Evolutionary conservation across 2,888 invertebrate genomes (phyloP).

Genomic region (Habrosyne pyritoides): DNA sequence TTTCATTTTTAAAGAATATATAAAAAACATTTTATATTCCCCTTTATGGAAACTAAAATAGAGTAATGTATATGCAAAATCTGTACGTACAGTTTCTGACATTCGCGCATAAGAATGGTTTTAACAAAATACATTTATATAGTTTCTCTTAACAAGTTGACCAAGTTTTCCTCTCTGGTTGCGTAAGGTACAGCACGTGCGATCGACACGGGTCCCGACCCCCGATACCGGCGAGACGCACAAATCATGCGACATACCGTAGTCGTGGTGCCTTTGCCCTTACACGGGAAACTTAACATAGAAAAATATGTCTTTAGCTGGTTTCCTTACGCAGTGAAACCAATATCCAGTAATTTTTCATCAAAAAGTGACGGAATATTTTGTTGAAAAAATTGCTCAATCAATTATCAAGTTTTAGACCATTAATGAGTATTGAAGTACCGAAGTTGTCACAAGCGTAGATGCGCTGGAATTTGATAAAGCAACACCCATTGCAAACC

Average conservation of each 20-base stretch:
- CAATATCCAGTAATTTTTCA: too few relatives aligned
- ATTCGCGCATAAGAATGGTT: not conserved
- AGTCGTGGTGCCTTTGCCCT: conserved; percentile 13
- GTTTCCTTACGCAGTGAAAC: not conserved
- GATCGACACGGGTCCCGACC: conserved; percentile 62
- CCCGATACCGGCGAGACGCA: conserved; percentile 60
- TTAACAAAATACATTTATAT: not conserved
- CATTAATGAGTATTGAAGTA: conserved; percentile 17
- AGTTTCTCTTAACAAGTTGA: not conserved
- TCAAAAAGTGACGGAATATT: too few relatives aligned
- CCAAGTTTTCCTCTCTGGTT: conserved; percentile 23
- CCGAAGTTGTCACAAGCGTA: conserved; percentile 40
- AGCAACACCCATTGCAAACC: conserved; percentile 56
- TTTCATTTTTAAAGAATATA: too few relatives aligned
- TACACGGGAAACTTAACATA: conserved; percentile 16
- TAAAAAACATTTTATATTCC: too few relatives aligned
- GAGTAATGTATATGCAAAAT: too few relatives aligned
- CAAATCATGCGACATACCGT: conserved; percentile 73
- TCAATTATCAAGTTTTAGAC: not conserved
- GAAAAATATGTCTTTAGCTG: not conserved
- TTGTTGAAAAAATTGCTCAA: not conserved
- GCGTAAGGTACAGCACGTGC: conserved; percentile 59
- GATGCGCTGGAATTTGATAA: conserved; percentile 55
- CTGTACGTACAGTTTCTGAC: too few relatives aligned
- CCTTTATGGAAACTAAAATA: too few relatives aligned